Conservation (phyloP, 2,888 invertebrate species). For the Serrognathus titanus region DNA sequence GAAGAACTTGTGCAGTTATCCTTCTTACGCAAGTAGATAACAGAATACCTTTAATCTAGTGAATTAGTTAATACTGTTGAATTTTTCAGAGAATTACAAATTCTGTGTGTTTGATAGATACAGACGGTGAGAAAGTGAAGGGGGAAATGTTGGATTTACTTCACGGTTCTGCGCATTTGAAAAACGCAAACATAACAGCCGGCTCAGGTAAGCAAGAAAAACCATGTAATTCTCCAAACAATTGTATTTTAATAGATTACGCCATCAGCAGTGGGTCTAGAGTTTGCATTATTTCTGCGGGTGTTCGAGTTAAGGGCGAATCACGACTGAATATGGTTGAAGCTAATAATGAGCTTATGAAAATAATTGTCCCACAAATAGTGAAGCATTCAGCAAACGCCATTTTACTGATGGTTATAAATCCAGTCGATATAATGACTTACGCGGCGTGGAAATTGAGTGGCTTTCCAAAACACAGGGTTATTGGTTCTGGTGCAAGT, state of each 20-base stretch:
- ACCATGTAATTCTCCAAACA: too few species aligned
- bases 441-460: slow-evolving; percentile 95
- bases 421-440: slow-evolving; percentile 90
- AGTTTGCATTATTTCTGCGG: slow-evolving; percentile 87
- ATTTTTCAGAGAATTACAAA: slow-evolving; percentile 67
- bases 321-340: slow-evolving; percentile 81
- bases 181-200: slow-evolving; percentile 75
- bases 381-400: slow-evolving; percentile 83
- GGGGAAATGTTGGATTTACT: slow-evolving; percentile 91
- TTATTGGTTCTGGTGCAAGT: slow-evolving; percentile 91
- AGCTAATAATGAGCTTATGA: slow-evolving; percentile 85
- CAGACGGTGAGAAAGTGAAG: slow-evolving; percentile 75
- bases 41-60: too few species aligned
- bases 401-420: slow-evolving; percentile 82
- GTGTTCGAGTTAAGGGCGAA: slow-evolving; percentile 77
- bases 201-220: slow-evolving; percentile 53
- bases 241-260: slow-evolving; percentile 56
- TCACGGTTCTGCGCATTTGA: slow-evolving; percentile 81
- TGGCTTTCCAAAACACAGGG: slow-evolving; percentile 78
- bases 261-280: slow-evolving; percentile 73
- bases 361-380: slow-evolving; percentile 77
- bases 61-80: neutral
- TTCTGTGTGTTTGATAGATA: slow-evolving; percentile 79
- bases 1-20: too few species aligned
- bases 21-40: too few species aligned